Conservation (phyloP, 2,888 invertebrate genomes). For the Lepidocyrtinus sp. region DNA sequence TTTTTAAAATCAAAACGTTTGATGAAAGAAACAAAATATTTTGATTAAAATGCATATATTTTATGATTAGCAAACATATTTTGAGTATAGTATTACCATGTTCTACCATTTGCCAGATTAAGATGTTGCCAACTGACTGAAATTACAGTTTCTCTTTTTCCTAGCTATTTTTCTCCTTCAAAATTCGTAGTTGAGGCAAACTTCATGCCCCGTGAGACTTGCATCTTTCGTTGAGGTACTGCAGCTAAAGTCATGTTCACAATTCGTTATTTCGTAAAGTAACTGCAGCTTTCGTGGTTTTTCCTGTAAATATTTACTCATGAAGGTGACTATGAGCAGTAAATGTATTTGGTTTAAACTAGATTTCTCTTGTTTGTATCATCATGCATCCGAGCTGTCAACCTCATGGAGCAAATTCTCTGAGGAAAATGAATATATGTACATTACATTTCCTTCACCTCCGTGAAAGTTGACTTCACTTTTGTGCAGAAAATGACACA, state of each 20-base stretch:
- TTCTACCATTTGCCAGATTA: no score
- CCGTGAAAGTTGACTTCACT: neutral
- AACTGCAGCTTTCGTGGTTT: neutral
- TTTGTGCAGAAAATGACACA: no score
- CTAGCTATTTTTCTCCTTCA: neutral
- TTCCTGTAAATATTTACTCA: neutral
- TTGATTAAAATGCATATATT: no score
- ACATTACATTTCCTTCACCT: neutral
- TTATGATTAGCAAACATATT: no score
- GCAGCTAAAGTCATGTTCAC: no score
- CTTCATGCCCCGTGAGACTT: neutral
- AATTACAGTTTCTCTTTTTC: neutral
- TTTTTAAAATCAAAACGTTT: no score
- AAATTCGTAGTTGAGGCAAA: neutral
- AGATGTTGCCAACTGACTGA: no score
- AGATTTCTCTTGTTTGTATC: neutral
- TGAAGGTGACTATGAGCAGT: no score
- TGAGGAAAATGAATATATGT: neutral
- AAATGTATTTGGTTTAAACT: no score
- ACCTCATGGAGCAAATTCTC: neutral
- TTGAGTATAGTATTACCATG: no score
- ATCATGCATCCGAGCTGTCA: neutral
- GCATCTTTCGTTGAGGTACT: neutral
- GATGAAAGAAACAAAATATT: no score
- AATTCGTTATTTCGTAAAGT: no score